Percentiles rank a stretch among this genome's conserved stretches.
These are phyloP conservation scores for Notamacropus eugenii DNA, from an alignment of 2,797 vertebrate species.

Conservation along the genomic window DNA sequence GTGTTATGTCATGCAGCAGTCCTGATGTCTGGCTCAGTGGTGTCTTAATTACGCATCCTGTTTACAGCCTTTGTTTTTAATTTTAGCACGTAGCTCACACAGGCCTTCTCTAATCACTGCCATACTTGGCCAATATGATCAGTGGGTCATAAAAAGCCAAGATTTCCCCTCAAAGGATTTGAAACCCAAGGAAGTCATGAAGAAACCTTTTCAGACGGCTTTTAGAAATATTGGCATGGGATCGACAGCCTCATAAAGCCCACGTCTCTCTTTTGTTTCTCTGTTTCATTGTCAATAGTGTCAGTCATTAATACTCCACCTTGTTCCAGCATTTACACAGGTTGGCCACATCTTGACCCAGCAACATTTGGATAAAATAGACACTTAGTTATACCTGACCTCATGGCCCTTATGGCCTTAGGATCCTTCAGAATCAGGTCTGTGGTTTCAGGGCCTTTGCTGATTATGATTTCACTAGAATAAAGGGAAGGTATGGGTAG, in stretches of 20 bases:
- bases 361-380: constrained; percentile 61
- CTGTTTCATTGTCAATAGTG: constrained; percentile 55
- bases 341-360: constrained; percentile 71
- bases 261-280: constrained; percentile 43
- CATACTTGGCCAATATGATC: constrained; percentile 81
- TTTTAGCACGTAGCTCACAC: constrained; percentile 84
- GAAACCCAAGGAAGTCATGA: constrained; percentile 54
- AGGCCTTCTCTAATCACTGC: constrained; percentile 75
- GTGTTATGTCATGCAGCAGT: constrained; percentile 83
- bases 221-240: constrained; percentile 67
- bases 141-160: constrained; percentile 77
- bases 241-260: constrained; percentile 69
- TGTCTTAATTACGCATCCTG: constrained; percentile 91
- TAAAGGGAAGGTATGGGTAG: not conserved
- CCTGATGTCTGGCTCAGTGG: constrained; percentile 86
- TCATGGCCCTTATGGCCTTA: constrained; percentile 65
- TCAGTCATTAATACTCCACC: constrained; percentile 53
- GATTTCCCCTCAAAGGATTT: constrained; percentile 60
- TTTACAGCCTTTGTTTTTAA: constrained; percentile 91
- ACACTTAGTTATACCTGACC: constrained; percentile 60
- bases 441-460: constrained; percentile 28
- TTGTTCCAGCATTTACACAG: constrained; percentile 66
- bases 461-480: not conserved
- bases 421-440: constrained; percentile 49
- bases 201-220: constrained; percentile 75